Evolutionary conservation across 2,797 vertebrate species (phyloP), one percentile per base, ranked within the genome.

Genomic region (Pseudochirops cupreus): DNA sequence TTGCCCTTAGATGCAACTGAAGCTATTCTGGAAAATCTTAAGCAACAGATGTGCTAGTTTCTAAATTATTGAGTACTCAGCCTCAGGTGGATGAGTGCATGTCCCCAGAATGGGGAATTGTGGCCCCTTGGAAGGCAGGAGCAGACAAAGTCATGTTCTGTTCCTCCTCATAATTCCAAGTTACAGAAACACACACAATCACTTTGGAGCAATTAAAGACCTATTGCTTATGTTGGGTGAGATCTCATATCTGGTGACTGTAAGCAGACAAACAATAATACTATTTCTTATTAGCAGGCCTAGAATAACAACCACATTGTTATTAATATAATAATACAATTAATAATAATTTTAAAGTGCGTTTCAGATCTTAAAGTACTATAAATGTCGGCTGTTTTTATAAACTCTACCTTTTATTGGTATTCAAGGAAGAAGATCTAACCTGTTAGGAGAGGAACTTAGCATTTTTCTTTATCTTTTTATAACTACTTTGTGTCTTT

Each of bases 21-120:
- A 91, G 74, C 94, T 94, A 96, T 96, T 97, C 91, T 97, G 94
- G 82, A 97, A 95, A 98, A 98, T 95, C 91, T 97, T 97, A 95
- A 95, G 93, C 87, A 97, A 95, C 90, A 93, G 87, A 96, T 94
- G 53, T 92, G 52, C 39, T 6, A 92, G n/a, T 28, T n/a, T 97
- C 93, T 91, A 93, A 97, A 97, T 91, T 13, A 53, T 97, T 96
- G 54, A 1, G n/a, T 96, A 24, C 12, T 2, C 46, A 46, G 50
- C 94, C 26, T 92, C 96, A 18, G 10, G 33, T 95, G 90, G 93
- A 96, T 56, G 89, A 67, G 16, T 29, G 26, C 59, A 90, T 95
- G 92, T 95, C 92, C 94, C 62, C 90, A 28, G 56, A 95, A 3
- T 12, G 55, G 91, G 55, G 95, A 94, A 39, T 11, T 96, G 90